Evolutionary conservation across 2,888 invertebrate genomes (phyloP), one percentile per base, ranked within the genome.

Genomic region (Mimachlamys varia): DNA sequence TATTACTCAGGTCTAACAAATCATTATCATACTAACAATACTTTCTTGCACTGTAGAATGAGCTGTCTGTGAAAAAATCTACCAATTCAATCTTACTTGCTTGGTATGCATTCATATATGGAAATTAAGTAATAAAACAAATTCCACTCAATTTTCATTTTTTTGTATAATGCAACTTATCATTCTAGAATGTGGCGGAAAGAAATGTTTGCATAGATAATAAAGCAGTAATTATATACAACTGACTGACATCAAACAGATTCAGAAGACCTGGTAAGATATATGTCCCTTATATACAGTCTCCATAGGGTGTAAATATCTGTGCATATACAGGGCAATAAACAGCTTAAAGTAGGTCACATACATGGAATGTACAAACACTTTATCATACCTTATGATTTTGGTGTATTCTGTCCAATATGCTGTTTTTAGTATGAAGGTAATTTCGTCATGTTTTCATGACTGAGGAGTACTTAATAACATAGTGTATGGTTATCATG

Each of bases 161-260:
- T 76, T 76, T 76, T 76, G 33, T 76, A 33, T 27, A 27, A 7
- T 76, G 7, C 27, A 22, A 76, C 22, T 76, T 76, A 27, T 76
- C 76, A 76, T 33, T 15, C 33, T 76, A 76, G 76, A 76, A 76
- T 76, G 76, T 76, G 33, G 76, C 27, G 76, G 76, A 76, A 76
- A 76, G 76, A 76, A 76, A 76, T 76, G 33, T 22, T 76, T 12
- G 12, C 13, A 33, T 76, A 33, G 27, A 27, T 76, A n/a, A 76
- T 76, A 76, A 27, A 33, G 76, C 76, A 76, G 76, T 76, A 7
- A 76, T 27, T 33, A 76, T 76, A 19, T 58, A 22, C 58, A n/a
- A 27, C 76, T 10, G 76, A 76, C 12, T 76, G 76, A 76, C 27
- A 76, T 76, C 5, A 76, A 76, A 76, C 7, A n/a, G 19, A 76